Base-by-base conservation (phyloP, 2,113 vertebrate species). In the Corythoichthys haematopterus region DNA sequence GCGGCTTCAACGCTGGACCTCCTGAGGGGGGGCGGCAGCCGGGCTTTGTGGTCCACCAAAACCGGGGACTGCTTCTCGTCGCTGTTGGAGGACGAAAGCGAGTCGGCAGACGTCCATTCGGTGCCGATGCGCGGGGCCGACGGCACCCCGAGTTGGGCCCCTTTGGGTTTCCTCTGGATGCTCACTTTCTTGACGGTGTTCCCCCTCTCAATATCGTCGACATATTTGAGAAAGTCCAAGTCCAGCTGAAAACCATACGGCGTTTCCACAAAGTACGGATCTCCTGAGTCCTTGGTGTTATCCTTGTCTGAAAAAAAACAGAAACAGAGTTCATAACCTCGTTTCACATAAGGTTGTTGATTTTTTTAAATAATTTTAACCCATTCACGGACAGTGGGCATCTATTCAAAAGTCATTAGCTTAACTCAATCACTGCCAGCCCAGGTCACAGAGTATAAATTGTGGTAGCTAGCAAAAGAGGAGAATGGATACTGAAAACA, bases 211-310 rank as follows among this genome's bases (percentile, higher is more conserved):
- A 99, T 99, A 89, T 98, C 96, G 61, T 99, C 94, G 79, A 99
- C 97, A 56, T 98, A 99, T 77, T 99, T 99, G 64, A 99, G 93
- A 84, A 99, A 99, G 84, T 99, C 96, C 89, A 99, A 88, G 87
- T 99, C 97, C 84, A 99, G 72, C 81, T 99, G 96, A 80, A 93
- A 99, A 74, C 97, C 97, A 0, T 99, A 99, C n/a, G 97, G 97
- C 1, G 97, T 99, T 85, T 98, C 96, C 92, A 99, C 93, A 88
- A 92, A 95, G 83, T 98, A 99, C 1, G 93, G 91, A 38, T 90
- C 91, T 75, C 89, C 92, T 57, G 83, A 85, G 58, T 92, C 93
- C 87, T 92, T 94, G 70, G 93, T 92, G 77, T 91, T 90, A 64
- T 93, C 40, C 9, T 43, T 92, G 88, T 90, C 97, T 98, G 75